A percentile compares a stretch with the other conserved stretches of the same genome.
Evolutionary conservation across 2,797 vertebrate genomes (phyloP).

Genomic region (Tiaroga cobitis): DNA sequence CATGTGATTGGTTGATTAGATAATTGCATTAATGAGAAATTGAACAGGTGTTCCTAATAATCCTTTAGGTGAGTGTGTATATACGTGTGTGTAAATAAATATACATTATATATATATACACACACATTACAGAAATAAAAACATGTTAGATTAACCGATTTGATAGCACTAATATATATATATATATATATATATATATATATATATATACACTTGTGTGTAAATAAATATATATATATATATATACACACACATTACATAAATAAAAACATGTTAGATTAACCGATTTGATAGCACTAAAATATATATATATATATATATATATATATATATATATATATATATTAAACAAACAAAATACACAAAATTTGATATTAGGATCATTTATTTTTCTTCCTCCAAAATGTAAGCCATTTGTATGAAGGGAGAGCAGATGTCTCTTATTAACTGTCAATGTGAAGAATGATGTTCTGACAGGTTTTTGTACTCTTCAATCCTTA

Average conservation of each 20-base stretch:
- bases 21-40: too few species aligned
- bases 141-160: too few species aligned
- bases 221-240: too few species aligned
- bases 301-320: too few species aligned
- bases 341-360: constrained; percentile 6
- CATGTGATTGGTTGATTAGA: too few species aligned
- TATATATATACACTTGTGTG: not conserved
- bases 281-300: too few species aligned
- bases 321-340: not conserved
- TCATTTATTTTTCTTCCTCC: constrained; percentile 38
- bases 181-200: not conserved
- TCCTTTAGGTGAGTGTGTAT: too few species aligned
- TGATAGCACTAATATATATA: not conserved
- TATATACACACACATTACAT: too few species aligned
- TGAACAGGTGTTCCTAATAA: too few species aligned
- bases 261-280: too few species aligned
- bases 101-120: too few species aligned
- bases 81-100: not conserved
- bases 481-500: constrained; percentile 6
- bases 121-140: too few species aligned
- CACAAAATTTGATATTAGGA: not conserved
- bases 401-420: constrained; percentile 20
- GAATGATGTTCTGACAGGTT: not conserved
- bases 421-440: constrained; percentile 17
- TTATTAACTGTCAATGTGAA: not conserved